A percentile compares a stretch with the other conserved stretches of the same genome.
phyloP scores from a whole-genome alignment of 1,140 invertebrate species.

The Drosophila teissieri region DNA sequence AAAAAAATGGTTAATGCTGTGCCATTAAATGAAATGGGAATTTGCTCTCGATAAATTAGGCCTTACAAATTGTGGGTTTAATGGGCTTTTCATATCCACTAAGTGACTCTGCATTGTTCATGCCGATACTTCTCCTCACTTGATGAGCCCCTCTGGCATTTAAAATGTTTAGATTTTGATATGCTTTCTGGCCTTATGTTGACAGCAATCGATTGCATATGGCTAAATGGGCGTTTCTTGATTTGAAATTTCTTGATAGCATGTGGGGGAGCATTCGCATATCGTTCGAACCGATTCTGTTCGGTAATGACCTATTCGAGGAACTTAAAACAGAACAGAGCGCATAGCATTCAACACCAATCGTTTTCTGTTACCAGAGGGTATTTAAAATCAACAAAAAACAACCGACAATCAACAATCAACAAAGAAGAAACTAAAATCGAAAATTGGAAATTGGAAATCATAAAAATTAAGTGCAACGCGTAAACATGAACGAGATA shows the following conservation, averaged over 20 bases:
- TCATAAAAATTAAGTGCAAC: slow-evolving; percentile 64
- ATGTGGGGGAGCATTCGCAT: slow-evolving; percentile 53
- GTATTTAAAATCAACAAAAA: slow-evolving; percentile 43
- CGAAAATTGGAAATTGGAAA: slow-evolving; percentile 32
- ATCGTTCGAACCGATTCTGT: slow-evolving; percentile 41
- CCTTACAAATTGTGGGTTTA: slow-evolving; percentile 24
- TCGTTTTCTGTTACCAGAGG: slow-evolving; percentile 39
- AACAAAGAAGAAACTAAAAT: slow-evolving; percentile 32
- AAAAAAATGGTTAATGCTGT: slow-evolving; percentile 1
- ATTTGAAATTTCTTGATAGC: slow-evolving; percentile 47
- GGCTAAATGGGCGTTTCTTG: slow-evolving; percentile 36
- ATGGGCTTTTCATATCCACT: slow-evolving; percentile 33
- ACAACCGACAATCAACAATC: slow-evolving; percentile 37
- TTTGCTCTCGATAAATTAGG: slow-evolving; percentile 34
- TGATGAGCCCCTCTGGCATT: slow-evolving; percentile 35
- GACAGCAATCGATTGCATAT: slow-evolving; percentile 69
- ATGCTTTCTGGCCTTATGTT: slow-evolving; percentile 57
- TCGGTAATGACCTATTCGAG: slow-evolving; percentile 63
- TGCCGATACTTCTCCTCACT: slow-evolving; percentile 20
- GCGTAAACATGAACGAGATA: slow-evolving; percentile 51
- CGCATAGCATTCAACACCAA: slow-evolving; percentile 72
- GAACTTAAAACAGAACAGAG: slow-evolving; percentile 68
- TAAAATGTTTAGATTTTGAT: slow-evolving; percentile 47
- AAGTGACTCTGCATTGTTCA: slow-evolving; percentile 11
- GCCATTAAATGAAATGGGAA: slow-evolving; percentile 7